These are phyloP conservation scores for Oryzias javanicus DNA, from an alignment of 2,113 vertebrate species.

Conservation along the genomic window DNA sequence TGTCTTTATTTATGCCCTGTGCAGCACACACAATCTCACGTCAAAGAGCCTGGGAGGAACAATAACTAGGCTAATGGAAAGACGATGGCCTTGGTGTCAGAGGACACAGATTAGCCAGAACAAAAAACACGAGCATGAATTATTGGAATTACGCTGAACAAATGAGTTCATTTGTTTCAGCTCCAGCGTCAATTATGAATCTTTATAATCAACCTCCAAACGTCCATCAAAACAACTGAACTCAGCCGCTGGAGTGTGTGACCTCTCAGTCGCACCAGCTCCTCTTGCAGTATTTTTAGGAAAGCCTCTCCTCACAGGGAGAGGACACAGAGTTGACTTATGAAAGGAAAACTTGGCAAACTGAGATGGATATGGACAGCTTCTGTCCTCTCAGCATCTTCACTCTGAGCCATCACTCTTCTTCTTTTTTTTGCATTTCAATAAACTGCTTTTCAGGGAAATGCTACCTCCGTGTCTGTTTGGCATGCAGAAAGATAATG, in stretches of 20 bases:
- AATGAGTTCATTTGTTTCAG: slow-evolving; percentile 66
- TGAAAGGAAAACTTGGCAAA: slow-evolving; percentile 64
- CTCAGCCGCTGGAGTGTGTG: slow-evolving; percentile 1
- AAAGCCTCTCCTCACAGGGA: slow-evolving; percentile 38
- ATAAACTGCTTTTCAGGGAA: slow-evolving; percentile 66
- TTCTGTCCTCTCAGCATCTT: slow-evolving; percentile 76
- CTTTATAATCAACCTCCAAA: slow-evolving; percentile 44
- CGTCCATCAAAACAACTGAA: slow-evolving; percentile 52
- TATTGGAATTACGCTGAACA: slow-evolving; percentile 54
- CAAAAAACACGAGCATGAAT: slow-evolving; percentile 64
- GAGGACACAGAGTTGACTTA: slow-evolving; percentile 47
- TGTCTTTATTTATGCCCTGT: slow-evolving; percentile 60
- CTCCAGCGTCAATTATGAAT: slow-evolving; percentile 50
- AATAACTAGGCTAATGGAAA: slow-evolving; percentile 66
- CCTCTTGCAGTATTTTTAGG: slow-evolving; percentile 41
- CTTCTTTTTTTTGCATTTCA: slow-evolving; percentile 64
- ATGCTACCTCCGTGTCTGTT: slow-evolving; percentile 64
- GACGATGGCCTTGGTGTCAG: slow-evolving; percentile 58
- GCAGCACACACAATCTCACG: slow-evolving; percentile 2
- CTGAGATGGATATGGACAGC: slow-evolving; percentile 64
- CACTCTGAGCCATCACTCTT: slow-evolving; percentile 38
- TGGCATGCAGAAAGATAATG: slow-evolving; percentile 62
- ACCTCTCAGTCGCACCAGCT: slow-evolving; percentile 24
- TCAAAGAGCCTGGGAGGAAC: slow-evolving; percentile 48
- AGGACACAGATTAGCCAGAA: slow-evolving; percentile 66